Conservation (phyloP, 2,113 vertebrate species). For the Halcyon malimbica region DNA sequence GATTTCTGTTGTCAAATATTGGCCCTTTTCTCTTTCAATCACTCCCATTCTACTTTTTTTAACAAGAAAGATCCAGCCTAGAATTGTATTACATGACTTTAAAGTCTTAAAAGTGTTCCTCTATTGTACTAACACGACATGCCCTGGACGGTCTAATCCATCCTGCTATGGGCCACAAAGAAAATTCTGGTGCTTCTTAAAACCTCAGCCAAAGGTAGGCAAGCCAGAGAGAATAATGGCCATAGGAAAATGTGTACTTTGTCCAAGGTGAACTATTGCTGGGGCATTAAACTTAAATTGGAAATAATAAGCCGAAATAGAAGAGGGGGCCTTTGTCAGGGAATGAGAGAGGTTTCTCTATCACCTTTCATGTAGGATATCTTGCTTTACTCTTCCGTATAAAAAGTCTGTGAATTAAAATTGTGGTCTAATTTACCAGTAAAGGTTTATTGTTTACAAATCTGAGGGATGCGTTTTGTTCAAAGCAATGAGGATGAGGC, state of each 20-base stretch:
- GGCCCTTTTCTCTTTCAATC: slow-evolving; percentile 81
- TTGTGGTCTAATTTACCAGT: neutral
- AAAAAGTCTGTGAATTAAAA: neutral
- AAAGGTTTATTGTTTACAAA: neutral
- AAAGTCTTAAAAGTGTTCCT: slow-evolving; percentile 82
- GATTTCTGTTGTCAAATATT: slow-evolving; percentile 88
- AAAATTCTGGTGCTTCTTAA: slow-evolving; percentile 72
- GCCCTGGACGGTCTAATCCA: slow-evolving; percentile 72
- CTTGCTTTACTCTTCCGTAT: neutral
- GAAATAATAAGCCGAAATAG: neutral
- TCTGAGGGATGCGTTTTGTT: neutral
- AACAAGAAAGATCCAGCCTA: slow-evolving; percentile 79
- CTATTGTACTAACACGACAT: slow-evolving; percentile 78
- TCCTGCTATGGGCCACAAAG: slow-evolving; percentile 72
- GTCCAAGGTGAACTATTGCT: slow-evolving; percentile 12
- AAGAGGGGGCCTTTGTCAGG: neutral
- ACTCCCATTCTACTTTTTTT: slow-evolving; percentile 79
- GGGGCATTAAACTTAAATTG: neutral
- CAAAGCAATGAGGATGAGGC: neutral
- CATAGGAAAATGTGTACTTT: neutral
- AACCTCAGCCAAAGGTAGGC: slow-evolving; percentile 59
- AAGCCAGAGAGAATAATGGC: neutral
- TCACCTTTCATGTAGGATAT: neutral
- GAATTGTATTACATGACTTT: slow-evolving; percentile 87
- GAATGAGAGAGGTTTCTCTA: neutral